Evolutionary conservation across 1,140 invertebrate genomes (phyloP).

Genomic region (Meloidogyne floridensis): DNA sequence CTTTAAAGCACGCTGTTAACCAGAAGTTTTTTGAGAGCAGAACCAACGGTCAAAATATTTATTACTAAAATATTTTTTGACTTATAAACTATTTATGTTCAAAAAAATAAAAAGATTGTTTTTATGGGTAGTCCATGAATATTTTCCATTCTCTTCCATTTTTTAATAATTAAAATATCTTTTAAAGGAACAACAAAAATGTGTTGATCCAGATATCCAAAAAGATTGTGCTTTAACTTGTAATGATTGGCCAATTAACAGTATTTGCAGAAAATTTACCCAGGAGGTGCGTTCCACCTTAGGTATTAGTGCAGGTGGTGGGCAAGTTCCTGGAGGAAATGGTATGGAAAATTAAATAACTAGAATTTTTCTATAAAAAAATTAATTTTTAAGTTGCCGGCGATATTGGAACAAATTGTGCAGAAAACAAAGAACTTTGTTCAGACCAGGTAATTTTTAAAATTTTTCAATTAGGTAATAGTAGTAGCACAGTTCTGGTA

Average conservation of each 20-base stretch:
- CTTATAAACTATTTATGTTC: too few species aligned
- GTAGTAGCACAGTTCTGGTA: too few species aligned
- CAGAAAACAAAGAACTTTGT: conserved; percentile 22
- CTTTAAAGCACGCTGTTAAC: too few species aligned
- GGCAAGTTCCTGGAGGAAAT: neutral
- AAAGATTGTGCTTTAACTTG: conserved; percentile 23
- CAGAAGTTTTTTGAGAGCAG: too few species aligned
- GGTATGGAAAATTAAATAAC: neutral
- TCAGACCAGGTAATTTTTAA: neutral
- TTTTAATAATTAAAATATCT: conserved; percentile 7
- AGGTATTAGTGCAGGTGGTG: neutral
- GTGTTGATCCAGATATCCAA: neutral
- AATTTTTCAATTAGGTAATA: neutral
- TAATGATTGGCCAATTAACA: conserved; percentile 18
- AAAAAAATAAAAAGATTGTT: too few species aligned
- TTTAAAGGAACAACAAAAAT: conserved; percentile 18
- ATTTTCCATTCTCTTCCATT: neutral
- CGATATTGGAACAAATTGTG: conserved; percentile 12
- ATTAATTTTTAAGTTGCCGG: neutral
- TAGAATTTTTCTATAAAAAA: neutral
- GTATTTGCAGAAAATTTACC: conserved; percentile 18
- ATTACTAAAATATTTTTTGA: too few species aligned
- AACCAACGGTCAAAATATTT: too few species aligned
- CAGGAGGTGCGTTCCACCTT: neutral
- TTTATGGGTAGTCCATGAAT: too few species aligned